Conservation (phyloP, 2,888 invertebrate genomes). For the Hipparchia semele region DNA sequence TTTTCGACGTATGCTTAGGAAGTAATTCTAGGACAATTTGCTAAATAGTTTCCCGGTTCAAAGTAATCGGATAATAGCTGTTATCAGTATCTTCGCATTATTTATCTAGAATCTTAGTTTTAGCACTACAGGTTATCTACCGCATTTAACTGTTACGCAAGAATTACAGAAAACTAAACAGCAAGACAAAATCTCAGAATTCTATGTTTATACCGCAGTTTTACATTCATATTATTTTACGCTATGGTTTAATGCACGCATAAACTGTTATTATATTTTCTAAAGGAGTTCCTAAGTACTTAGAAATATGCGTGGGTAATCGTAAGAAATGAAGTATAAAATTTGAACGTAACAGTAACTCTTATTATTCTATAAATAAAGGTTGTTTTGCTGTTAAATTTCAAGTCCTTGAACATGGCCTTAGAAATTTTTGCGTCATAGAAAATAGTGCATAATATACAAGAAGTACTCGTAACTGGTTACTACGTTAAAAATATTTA, state of each 20-base stretch:
- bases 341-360: background rate
- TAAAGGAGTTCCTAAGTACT: background rate
- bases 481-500: background rate
- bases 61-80: background rate
- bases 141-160: constrained; percentile 1
- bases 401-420: background rate
- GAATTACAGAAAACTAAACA: background rate
- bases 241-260: background rate
- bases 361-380: background rate
- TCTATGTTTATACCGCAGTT: constrained; percentile 1
- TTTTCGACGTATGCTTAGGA: background rate
- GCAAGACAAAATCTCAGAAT: background rate
- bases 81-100: background rate
- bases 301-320: background rate
- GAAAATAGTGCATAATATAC: constrained; percentile 3
- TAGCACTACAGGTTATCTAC: constrained; percentile 8
- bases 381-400: background rate
- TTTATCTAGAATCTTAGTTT: background rate
- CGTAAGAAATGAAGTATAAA: background rate
- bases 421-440: background rate
- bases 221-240: constrained; percentile 4
- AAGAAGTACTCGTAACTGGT: too few species aligned
- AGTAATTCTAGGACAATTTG: background rate
- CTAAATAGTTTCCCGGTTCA: background rate
- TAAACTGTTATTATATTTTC: background rate